These are phyloP conservation scores for Tromatobia lineatoria DNA, from an alignment of 2,888 invertebrate genomes.

Conservation along the genomic window DNA sequence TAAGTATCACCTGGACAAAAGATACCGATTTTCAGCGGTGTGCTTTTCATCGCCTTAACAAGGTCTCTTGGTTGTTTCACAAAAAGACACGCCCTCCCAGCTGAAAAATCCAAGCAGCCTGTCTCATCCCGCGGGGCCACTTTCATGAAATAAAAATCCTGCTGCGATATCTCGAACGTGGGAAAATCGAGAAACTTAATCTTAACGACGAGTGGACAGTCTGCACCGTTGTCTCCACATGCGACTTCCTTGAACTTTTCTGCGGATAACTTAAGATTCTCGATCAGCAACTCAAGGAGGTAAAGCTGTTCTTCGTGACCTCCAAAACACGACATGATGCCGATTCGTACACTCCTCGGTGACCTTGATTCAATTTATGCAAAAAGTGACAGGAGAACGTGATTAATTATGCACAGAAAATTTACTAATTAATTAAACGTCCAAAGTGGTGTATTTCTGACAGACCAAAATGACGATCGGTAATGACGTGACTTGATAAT, in stretches of 20 bases:
- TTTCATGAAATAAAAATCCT: constrained; percentile 76
- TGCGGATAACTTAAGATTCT: constrained; percentile 76
- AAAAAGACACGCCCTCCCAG: constrained; percentile 81
- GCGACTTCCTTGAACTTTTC: constrained; percentile 75
- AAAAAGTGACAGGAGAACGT: background rate
- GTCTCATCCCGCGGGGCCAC: constrained; percentile 50
- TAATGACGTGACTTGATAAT: background rate
- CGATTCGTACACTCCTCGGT: background rate
- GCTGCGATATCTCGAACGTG: constrained; percentile 78
- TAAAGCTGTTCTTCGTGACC: constrained; percentile 80
- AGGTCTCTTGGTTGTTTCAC: constrained; percentile 79
- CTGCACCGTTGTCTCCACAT: constrained; percentile 74
- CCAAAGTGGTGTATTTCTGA: constrained; percentile 44
- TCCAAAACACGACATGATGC: constrained; percentile 82
- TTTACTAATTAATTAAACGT: constrained; percentile 40
- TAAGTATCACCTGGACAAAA: constrained; percentile 81
- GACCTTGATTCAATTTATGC: background rate
- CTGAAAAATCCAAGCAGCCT: constrained; percentile 75
- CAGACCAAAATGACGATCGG: constrained; percentile 68
- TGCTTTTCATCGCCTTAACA: constrained; percentile 77
- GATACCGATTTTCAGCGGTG: constrained; percentile 78
- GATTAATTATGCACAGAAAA: constrained; percentile 33
- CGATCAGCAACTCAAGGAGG: constrained; percentile 79
- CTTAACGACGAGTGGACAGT: constrained; percentile 77
- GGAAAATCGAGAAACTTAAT: constrained; percentile 82